Conservation (phyloP, 2,113 vertebrate species). For the Psettodes erumei region DNA sequence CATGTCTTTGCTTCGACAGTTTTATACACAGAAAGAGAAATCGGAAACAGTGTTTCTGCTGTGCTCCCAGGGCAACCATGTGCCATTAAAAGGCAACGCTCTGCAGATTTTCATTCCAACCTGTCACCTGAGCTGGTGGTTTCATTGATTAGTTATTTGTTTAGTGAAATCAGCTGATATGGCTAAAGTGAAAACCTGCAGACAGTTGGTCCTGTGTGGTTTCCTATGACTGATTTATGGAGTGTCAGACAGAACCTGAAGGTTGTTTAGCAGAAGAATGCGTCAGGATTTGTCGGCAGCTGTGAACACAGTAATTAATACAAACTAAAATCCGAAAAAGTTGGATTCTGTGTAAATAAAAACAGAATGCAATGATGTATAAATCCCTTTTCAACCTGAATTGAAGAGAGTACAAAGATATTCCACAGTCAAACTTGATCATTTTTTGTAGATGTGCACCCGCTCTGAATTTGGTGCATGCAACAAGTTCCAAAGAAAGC, state of each 20-base stretch:
- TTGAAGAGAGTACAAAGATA: not conserved
- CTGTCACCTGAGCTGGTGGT: not conserved
- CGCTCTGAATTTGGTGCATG: too few relatives aligned
- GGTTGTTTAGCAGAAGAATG: not conserved
- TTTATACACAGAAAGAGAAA: not conserved
- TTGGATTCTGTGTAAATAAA: not conserved
- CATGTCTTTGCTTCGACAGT: not conserved
- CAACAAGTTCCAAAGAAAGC: too few relatives aligned
- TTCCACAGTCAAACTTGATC: too few relatives aligned
- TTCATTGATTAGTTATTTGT: slow-evolving; percentile 1
- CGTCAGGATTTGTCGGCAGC: not conserved
- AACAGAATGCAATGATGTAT: not conserved
- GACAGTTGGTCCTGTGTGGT: not conserved
- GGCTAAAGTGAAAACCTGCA: not conserved
- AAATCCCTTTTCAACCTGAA: not conserved
- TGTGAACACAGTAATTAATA: not conserved
- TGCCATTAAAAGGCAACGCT: not conserved
- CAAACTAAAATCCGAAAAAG: not conserved
- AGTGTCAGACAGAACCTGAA: not conserved
- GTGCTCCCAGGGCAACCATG: too few relatives aligned
- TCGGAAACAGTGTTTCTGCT: not conserved
- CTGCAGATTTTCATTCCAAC: not conserved
- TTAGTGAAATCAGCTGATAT: not conserved
- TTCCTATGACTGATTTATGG: not conserved
- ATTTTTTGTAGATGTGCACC: too few relatives aligned